These are phyloP conservation scores for Drosophila quinaria DNA, from an alignment of 2,888 invertebrate species.

Conservation along the genomic window DNA sequence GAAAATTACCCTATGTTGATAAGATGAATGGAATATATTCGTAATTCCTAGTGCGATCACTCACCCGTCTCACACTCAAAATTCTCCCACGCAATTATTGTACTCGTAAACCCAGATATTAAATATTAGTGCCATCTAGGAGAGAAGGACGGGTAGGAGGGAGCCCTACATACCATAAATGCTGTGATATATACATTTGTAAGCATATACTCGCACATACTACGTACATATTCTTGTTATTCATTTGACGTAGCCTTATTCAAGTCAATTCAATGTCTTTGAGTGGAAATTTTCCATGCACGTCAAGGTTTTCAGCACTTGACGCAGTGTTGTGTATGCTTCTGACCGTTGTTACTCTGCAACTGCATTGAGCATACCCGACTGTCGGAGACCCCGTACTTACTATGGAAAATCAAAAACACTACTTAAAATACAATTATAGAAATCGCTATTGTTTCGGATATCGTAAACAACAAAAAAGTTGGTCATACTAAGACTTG, in stretches of 20 bases:
- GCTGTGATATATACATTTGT: slow-evolving; percentile 6
- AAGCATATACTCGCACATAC: neutral
- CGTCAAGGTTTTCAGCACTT: slow-evolving; percentile 38
- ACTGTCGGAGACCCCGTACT: too few species aligned
- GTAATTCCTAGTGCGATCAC: slow-evolving; percentile 10
- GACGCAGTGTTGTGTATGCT: slow-evolving; percentile 18
- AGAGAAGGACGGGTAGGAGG: neutral
- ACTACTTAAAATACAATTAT: too few species aligned
- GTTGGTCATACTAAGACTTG: too few species aligned
- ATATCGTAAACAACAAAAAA: too few species aligned
- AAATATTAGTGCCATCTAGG: neutral
- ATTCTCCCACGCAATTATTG: slow-evolving; percentile 16
- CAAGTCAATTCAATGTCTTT: slow-evolving; percentile 58
- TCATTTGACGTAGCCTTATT: slow-evolving; percentile 29
- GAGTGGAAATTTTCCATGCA: slow-evolving; percentile 70
- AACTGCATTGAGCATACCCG: too few species aligned
- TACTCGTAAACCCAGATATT: slow-evolving; percentile 3
- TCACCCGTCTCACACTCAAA: slow-evolving; percentile 2
- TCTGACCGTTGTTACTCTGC: slow-evolving; percentile 24
- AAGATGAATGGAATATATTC: slow-evolving; percentile 8
- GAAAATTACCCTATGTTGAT: slow-evolving; percentile 34
- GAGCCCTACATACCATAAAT: slow-evolving; percentile 8
- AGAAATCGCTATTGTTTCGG: too few species aligned
- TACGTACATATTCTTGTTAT: slow-evolving; percentile 4
- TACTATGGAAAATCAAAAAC: too few species aligned